Conservation (phyloP, 2,113 vertebrate genomes). For the Geococcyx californianus region DNA sequence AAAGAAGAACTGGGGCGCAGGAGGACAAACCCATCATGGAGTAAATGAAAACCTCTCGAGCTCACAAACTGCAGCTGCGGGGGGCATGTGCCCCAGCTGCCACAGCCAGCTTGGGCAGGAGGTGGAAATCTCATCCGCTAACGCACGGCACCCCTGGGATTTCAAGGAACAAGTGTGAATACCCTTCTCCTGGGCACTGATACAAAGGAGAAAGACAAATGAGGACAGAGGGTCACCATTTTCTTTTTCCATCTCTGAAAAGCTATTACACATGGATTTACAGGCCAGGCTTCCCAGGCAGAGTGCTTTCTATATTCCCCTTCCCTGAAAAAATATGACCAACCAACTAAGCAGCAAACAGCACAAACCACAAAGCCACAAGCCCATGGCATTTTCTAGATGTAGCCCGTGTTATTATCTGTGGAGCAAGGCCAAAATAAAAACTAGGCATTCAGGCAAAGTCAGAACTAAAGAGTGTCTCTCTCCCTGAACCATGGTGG, state of each 20-base stretch:
- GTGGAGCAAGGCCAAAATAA: neutral
- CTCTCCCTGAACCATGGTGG: neutral
- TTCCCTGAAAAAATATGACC: neutral
- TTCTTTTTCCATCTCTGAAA: neutral
- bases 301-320: neutral
- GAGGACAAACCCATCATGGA: neutral
- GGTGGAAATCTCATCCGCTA: neutral
- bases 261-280: neutral
- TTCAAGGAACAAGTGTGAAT: neutral
- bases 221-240: neutral
- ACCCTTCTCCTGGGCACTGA: neutral
- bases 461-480: neutral
- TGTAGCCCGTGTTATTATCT: neutral
- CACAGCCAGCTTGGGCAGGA: neutral
- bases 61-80: accelerated
- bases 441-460: neutral
- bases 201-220: constrained; percentile 12
- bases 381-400: neutral
- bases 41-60: neutral
- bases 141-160: neutral
- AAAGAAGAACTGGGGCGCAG: neutral
- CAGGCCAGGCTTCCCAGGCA: neutral
- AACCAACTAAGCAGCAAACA: neutral
- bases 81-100: neutral
- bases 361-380: neutral